Percentiles rank a stretch among this genome's conserved stretches.
phyloP scores from a whole-genome alignment of 2,797 vertebrate genomes.

The Tadarida brasiliensis region DNA sequence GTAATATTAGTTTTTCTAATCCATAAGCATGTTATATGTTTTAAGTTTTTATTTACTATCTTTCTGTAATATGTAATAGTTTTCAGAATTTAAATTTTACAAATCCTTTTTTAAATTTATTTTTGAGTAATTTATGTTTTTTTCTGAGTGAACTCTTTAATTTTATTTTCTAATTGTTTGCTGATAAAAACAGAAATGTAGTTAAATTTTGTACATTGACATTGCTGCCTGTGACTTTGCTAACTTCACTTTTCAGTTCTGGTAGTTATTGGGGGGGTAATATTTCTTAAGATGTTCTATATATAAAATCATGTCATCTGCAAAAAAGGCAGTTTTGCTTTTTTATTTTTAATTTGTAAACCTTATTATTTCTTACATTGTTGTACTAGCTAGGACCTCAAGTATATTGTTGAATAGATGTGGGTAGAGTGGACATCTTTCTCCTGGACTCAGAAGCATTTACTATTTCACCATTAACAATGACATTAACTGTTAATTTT shows the following conservation, averaged over 20 bases:
- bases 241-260: neutral
- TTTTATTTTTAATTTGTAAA: neutral
- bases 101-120: neutral
- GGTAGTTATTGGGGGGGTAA: too few relatives aligned
- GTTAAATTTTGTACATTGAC: neutral
- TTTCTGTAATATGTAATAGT: neutral
- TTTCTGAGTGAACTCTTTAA: neutral
- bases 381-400: neutral
- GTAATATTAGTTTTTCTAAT: neutral
- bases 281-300: neutral
- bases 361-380: neutral
- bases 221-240: neutral
- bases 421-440: neutral
- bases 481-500: neutral
- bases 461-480: neutral
- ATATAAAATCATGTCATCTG: neutral
- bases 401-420: neutral
- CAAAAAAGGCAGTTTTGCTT: neutral
- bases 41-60: neutral
- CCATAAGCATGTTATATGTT: neutral
- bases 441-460: neutral
- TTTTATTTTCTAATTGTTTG: constrained; percentile 25
- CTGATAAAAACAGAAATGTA: neutral
- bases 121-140: neutral
- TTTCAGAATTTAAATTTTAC: constrained; percentile 17